Base-by-base conservation (phyloP, 1,140 invertebrate species). In the Psix sp. region DNA sequence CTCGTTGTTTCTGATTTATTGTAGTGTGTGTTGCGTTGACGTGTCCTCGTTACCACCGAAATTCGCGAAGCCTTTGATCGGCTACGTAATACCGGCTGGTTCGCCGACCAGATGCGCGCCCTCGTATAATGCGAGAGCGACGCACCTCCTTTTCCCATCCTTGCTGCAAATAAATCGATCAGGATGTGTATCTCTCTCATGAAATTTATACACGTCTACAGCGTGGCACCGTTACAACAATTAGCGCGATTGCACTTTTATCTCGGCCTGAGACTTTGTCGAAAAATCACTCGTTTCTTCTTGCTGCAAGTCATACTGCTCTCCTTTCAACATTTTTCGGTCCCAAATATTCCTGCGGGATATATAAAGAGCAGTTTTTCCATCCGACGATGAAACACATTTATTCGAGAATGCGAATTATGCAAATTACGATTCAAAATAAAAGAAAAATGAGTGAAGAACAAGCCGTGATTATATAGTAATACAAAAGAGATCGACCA, bases 11-110 rank as follows among this genome's bases (percentile, higher is more conserved):
- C 29, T 71, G 66, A 60, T 62, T 66, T 71, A 68, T 70, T 40
- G 40, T 60, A 29, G 39, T 38, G 26, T 49, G 15, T 35, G 48
- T 33, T 43, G 49, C 54, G 40, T 40, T 54, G 39, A 72, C 60
- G 52, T 65, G 52, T 54, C 66, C 66, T 62, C 66, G 66, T 70
- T 70, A 70, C 66, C 66, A 54, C 66, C 66, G 66, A 70, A 70
- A 54, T 70, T 60, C 42, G 66, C 66, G 56, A 59, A 48, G 35
- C 54, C 48, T 70, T 68, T 68, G 65, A 68, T 59, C 56, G 31
- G 65, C 14, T 52, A 36, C 31, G 33, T 24, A 43, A 39, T 43
- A 43, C 36, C 45, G 63, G 43, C 56, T 9, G 40, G 56, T 54
- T 60, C 43, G 60, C 31, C 48, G 48, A 56, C 46, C 65, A 52